Conservation (phyloP, 1,140 invertebrate genomes). For the Nephotettix cincticeps region DNA sequence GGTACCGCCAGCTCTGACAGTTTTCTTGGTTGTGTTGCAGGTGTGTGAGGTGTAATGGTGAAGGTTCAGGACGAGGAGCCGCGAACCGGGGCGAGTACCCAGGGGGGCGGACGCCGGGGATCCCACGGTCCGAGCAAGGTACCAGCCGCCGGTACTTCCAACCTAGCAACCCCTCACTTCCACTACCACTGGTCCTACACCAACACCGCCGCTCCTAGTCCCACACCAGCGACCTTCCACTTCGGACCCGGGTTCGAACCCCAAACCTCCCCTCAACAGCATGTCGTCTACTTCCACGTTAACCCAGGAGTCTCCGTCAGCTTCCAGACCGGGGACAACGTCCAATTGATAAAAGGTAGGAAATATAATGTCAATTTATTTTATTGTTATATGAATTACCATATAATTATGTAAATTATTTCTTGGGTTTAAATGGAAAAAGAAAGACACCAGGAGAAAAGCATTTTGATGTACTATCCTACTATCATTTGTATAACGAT, state of each 20-base stretch:
- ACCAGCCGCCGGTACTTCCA: conserved; percentile 37
- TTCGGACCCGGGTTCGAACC: conserved; percentile 54
- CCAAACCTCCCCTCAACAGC: conserved; percentile 50
- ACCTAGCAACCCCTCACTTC: conserved; percentile 43
- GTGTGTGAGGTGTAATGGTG: conserved; percentile 42
- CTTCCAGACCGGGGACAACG: conserved; percentile 62
- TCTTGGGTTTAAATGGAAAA: too few species aligned
- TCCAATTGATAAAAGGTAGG: conserved; percentile 65
- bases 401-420: too few species aligned
- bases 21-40: neutral
- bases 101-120: neutral
- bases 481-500: too few species aligned
- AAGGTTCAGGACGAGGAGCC: conserved; percentile 45
- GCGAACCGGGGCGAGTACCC: conserved; percentile 33
- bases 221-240: conserved; percentile 49
- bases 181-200: conserved; percentile 48
- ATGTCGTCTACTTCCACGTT: conserved; percentile 67
- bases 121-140: conserved; percentile 26
- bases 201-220: conserved; percentile 30
- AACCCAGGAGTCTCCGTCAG: conserved; percentile 68
- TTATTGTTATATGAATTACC: too few species aligned
- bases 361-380: too few species aligned
- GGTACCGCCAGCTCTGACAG: too few species aligned
- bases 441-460: too few species aligned
- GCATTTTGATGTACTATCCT: too few species aligned